Evolutionary conservation across 2,888 invertebrate species (phyloP), one percentile per base, ranked within the genome.

Genomic region (Holacanthella duospinosa): DNA sequence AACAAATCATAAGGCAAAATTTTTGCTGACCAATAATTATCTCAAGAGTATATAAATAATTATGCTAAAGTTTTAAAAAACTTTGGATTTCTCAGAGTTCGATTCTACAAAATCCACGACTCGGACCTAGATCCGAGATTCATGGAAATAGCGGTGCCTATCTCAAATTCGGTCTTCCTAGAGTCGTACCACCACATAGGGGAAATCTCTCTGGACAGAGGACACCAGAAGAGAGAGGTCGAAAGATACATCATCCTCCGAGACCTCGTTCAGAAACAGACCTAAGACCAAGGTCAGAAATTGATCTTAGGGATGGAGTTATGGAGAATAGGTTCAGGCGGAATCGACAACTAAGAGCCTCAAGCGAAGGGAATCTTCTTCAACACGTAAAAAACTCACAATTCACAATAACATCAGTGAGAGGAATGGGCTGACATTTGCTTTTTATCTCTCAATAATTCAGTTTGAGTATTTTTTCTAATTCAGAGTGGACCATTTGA

Each of bases 71-170:
- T n/a, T n/a, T n/a, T n/a, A n/a, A n/a, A n/a, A n/a, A n/a, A n/a
- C n/a, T n/a, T n/a, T n/a, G n/a, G n/a, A n/a, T n/a, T n/a, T n/a
- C n/a, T n/a, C n/a, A n/a, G 36, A 36, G 9, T 79, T 91, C 91
- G 61, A 93, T 93, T 70, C 78, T 90, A 60, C 84, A 87, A 55
- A 92, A 93, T 79, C 93, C 93, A 56, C 82, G 93, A 25, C 67
- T 71, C 6, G 71, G 75, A 70, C 69, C 76, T 68, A 63, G 73
- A 64, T 87, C 89, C 63, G 90, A 91, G 0, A 80, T 93, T 21
- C 91, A 91, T 54, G 87, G 89, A 54, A 93, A 93, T 76, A 92
- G 93, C 84, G 92, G 92, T 78, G 91, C 93, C 26, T 94, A 94
- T 78, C 82, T 94, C 68, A 93, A 93, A 78, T 94, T 93, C 75